Evolutionary conservation across 2,113 vertebrate species (phyloP).

Genomic region (Amphiprion percula): DNA sequence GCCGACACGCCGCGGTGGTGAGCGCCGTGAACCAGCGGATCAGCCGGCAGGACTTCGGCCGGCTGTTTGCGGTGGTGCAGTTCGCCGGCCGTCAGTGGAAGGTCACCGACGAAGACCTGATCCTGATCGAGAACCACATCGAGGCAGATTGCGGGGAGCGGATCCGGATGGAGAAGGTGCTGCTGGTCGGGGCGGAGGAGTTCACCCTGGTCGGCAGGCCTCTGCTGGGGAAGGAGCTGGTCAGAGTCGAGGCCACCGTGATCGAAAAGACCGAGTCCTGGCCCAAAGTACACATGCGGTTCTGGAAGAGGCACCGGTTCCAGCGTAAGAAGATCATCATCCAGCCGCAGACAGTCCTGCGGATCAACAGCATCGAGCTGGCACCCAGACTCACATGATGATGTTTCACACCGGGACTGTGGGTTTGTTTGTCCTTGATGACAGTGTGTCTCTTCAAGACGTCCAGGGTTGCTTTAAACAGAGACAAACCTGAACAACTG

Average conservation of each 20-base stretch:
- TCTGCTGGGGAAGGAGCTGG: slow-evolving; percentile 68
- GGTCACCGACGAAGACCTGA: slow-evolving; percentile 74
- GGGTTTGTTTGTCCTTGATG: too few species aligned
- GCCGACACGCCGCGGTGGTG: slow-evolving; percentile 62
- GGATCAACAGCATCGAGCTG: slow-evolving; percentile 72
- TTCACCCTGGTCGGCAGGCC: slow-evolving; percentile 77
- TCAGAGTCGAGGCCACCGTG: slow-evolving; percentile 73
- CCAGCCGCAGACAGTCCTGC: slow-evolving; percentile 76
- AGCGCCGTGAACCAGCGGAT: slow-evolving; percentile 64
- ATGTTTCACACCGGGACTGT: background rate
- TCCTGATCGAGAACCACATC: slow-evolving; percentile 74
- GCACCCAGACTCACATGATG: slow-evolving; percentile 53
- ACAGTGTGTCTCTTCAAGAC: too few species aligned
- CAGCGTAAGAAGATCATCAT: slow-evolving; percentile 63
- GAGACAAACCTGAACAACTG: background rate
- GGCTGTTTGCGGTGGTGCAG: slow-evolving; percentile 75
- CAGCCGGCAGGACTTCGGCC: slow-evolving; percentile 49
- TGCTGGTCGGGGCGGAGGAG: slow-evolving; percentile 74
- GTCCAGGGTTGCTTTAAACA: background rate
- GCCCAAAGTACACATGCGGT: slow-evolving; percentile 72
- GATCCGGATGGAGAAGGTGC: slow-evolving; percentile 78
- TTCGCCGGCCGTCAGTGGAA: slow-evolving; percentile 76
- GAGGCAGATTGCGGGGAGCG: slow-evolving; percentile 73
- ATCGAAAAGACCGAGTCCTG: slow-evolving; percentile 77
- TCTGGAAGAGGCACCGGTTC: slow-evolving; percentile 73